These are phyloP conservation scores for Allobates femoralis DNA, from an alignment of 2,797 vertebrate genomes.

Conservation along the genomic window DNA sequence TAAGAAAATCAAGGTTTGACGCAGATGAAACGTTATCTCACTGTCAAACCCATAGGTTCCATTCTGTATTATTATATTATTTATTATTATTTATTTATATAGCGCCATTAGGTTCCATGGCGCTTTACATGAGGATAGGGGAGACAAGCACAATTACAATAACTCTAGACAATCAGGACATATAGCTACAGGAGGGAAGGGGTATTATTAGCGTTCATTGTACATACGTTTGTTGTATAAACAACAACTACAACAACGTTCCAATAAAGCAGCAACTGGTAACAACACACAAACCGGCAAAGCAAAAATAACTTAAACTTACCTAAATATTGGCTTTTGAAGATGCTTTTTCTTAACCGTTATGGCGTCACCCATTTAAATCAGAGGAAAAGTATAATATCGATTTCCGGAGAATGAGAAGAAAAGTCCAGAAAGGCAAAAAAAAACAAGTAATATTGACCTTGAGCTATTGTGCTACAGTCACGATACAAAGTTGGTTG, in stretches of 20 bases:
- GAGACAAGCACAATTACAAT: too few relatives aligned
- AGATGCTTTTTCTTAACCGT: constrained; percentile 89
- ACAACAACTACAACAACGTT: background rate
- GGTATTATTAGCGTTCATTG: too few relatives aligned
- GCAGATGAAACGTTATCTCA: background rate
- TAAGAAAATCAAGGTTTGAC: background rate
- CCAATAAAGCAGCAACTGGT: background rate
- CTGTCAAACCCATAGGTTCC: background rate
- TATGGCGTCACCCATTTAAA: constrained; percentile 91
- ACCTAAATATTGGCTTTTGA: constrained; percentile 90
- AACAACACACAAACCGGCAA: background rate
- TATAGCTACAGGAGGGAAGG: too few relatives aligned
- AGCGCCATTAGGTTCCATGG: too few relatives aligned
- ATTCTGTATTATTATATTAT: too few relatives aligned
- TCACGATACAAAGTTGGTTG: constrained; percentile 74
- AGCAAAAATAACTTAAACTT: constrained; percentile 73
- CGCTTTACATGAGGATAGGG: too few relatives aligned
- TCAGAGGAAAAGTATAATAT: constrained; percentile 66
- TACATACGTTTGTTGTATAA: too few relatives aligned
- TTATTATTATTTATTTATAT: too few relatives aligned
- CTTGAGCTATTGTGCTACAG: constrained; percentile 78
- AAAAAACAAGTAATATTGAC: constrained; percentile 69
- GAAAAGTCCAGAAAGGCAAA: constrained; percentile 24
- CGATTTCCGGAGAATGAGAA: constrained; percentile 76
- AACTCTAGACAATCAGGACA: too few relatives aligned